These are phyloP conservation scores for Pheosia tremula DNA, from an alignment of 2,888 invertebrate species.

Conservation along the genomic window DNA sequence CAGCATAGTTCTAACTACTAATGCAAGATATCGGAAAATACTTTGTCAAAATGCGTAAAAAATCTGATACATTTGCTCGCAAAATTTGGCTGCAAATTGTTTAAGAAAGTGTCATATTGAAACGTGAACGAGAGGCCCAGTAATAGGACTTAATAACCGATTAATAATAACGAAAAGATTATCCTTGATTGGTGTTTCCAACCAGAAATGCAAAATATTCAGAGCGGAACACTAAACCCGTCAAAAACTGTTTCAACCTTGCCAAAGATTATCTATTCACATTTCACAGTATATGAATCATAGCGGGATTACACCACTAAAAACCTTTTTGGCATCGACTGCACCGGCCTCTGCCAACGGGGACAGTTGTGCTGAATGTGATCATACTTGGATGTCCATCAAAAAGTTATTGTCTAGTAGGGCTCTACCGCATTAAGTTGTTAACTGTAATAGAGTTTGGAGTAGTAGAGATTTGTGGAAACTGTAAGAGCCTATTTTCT, in stretches of 20 bases:
- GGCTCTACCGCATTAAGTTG: conserved; percentile 38
- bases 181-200: too few relatives aligned
- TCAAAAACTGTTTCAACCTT: neutral
- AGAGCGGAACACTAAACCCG: neutral
- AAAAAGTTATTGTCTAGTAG: conserved; percentile 39
- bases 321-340: conserved; percentile 42
- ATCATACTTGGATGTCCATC: conserved; percentile 55
- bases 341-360: conserved; percentile 45
- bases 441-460: conserved; percentile 12
- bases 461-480: neutral
- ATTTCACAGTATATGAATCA: conserved; percentile 35
- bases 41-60: too few relatives aligned
- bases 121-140: too few relatives aligned
- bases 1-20: too few relatives aligned
- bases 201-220: neutral
- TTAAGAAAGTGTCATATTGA: neutral
- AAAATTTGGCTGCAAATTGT: too few relatives aligned
- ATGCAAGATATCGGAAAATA: too few relatives aligned
- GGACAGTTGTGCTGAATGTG: conserved; percentile 38
- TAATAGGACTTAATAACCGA: too few relatives aligned
- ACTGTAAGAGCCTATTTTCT: neutral
- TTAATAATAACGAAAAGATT: too few relatives aligned
- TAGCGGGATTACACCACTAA: conserved; percentile 31
- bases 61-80: too few relatives aligned
- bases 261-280: conserved; percentile 14